phyloP scores from a whole-genome alignment of 2,797 vertebrate species.

The Sebastiscus albofasciatus region DNA sequence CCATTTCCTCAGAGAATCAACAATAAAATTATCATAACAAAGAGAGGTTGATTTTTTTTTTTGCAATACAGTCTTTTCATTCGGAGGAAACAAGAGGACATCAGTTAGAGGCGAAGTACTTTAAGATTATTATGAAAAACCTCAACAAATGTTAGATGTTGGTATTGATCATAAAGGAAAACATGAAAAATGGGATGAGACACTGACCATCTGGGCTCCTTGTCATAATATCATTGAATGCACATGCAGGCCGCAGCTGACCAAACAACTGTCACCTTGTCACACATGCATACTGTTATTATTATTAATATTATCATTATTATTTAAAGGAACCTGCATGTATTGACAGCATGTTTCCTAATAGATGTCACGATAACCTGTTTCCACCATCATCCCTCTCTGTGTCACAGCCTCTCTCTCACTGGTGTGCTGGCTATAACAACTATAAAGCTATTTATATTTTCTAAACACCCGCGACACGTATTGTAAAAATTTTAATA shows the following conservation, averaged over 20 bases:
- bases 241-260: conserved; percentile 24
- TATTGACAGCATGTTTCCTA: conserved; percentile 48
- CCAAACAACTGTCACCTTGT: conserved; percentile 26
- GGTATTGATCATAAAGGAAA: conserved; percentile 70
- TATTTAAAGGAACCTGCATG: conserved; percentile 35
- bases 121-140: conserved; percentile 53
- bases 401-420: conserved; percentile 20
- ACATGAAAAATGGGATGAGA: conserved; percentile 36
- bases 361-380: conserved; percentile 60
- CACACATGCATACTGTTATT: conserved; percentile 16
- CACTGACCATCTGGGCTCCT: conserved; percentile 36
- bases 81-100: conserved; percentile 61
- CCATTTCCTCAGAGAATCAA: conserved; percentile 80
- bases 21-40: conserved; percentile 86
- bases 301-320: conserved; percentile 51
- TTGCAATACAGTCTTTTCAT: conserved; percentile 65
- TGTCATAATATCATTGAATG: conserved; percentile 14
- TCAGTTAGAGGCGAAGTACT: conserved; percentile 61
- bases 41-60: conserved; percentile 73
- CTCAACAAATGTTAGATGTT: conserved; percentile 52
- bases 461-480: neutral
- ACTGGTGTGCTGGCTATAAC: conserved; percentile 6
- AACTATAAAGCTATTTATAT: conserved; percentile 9
- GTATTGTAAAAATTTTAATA: neutral
- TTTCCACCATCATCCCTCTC: conserved; percentile 40